phyloP scores from a whole-genome alignment of 1,140 invertebrate genomes.

The Drosophila suzukii region DNA sequence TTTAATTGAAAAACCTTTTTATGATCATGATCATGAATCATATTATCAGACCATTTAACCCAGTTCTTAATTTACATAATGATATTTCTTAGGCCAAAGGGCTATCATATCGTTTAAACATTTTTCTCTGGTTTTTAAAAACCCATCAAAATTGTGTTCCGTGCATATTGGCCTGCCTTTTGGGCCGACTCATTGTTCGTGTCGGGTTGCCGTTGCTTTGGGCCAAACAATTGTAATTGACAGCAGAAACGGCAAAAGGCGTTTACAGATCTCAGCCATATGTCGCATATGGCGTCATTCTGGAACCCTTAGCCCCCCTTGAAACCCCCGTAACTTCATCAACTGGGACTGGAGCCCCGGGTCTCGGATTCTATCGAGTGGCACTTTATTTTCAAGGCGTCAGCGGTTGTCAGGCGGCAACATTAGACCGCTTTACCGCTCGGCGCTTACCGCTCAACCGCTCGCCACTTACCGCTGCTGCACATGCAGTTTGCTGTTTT shows the following conservation, averaged over 20 bases:
- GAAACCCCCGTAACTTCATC: not conserved
- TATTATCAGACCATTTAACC: no score
- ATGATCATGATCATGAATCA: no score
- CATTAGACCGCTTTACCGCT: slow-evolving; percentile 25
- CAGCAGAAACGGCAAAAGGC: slow-evolving; percentile 41
- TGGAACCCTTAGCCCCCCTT: not conserved
- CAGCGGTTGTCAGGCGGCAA: slow-evolving; percentile 48
- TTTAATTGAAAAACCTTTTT: no score
- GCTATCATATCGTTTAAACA: not conserved
- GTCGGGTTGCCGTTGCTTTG: slow-evolving; percentile 28
- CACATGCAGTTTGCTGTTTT: slow-evolving; percentile 45
- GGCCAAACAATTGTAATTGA: slow-evolving; percentile 51
- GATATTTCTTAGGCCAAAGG: no score
- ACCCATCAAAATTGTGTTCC: not conserved
- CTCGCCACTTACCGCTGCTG: slow-evolving; percentile 9
- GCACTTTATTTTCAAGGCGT: slow-evolving; percentile 41
- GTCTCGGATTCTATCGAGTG: slow-evolving; percentile 20
- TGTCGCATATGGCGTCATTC: slow-evolving; percentile 61
- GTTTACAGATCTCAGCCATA: slow-evolving; percentile 43
- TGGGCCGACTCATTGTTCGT: slow-evolving; percentile 15
- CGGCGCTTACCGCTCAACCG: not conserved
- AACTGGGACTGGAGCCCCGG: not conserved
- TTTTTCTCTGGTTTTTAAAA: not conserved
- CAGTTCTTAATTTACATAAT: no score
- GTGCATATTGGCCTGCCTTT: slow-evolving; percentile 13